Percentiles rank a stretch among this genome's conserved stretches.
Evolutionary conservation across 2,113 vertebrate species (phyloP).

Genomic region (Chascanopsetta lugubris): DNA sequence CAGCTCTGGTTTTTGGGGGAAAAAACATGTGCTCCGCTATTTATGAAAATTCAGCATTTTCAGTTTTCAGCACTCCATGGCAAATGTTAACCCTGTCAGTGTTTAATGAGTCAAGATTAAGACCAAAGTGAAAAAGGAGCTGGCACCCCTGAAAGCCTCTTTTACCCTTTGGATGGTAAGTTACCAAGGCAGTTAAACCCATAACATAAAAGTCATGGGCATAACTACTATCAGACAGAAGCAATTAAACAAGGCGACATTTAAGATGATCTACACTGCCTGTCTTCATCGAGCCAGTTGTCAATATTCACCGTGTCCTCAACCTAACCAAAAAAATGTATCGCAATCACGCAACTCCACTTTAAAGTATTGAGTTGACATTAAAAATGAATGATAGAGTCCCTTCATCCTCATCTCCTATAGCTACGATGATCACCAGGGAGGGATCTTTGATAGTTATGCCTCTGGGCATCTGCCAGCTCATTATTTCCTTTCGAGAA

Average conservation of each 20-base stretch:
- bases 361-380: conserved; percentile 78
- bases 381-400: conserved; percentile 82
- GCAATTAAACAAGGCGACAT: conserved; percentile 75
- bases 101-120: conserved; percentile 63
- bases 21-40: neutral
- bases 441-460: conserved; percentile 75
- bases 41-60: conserved; percentile 13
- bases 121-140: conserved; percentile 43
- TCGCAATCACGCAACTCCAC: conserved; percentile 68
- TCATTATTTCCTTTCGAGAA: conserved; percentile 78
- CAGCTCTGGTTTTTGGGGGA: neutral
- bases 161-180: conserved; percentile 75
- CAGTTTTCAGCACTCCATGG: conserved; percentile 14
- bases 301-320: conserved; percentile 78
- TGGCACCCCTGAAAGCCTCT: conserved; percentile 56
- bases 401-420: conserved; percentile 68
- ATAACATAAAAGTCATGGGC: conserved; percentile 74
- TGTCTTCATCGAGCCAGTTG: conserved; percentile 70
- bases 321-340: conserved; percentile 69
- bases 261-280: conserved; percentile 76
- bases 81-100: conserved; percentile 54
- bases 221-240: conserved; percentile 73
- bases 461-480: conserved; percentile 73
- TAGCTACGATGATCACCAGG: conserved; percentile 74
- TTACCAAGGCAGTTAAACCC: conserved; percentile 69